Evolutionary conservation across 2,797 vertebrate genomes (phyloP).

Genomic region (Sebastes itinus): DNA sequence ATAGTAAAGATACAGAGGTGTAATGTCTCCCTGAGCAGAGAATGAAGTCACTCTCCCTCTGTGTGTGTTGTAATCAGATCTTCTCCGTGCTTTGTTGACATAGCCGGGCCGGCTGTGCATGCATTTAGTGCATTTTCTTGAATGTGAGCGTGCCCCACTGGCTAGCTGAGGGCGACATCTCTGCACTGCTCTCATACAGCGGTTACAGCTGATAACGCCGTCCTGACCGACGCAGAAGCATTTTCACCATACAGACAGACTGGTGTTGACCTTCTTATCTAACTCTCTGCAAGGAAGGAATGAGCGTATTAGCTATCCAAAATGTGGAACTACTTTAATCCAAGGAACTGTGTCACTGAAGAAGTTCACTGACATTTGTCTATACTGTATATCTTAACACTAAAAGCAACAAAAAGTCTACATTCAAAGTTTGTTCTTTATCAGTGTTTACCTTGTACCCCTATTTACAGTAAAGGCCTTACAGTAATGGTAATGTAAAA

Average conservation of each 20-base stretch:
- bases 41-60: too few relatives aligned
- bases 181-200: too few relatives aligned
- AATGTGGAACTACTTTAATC: background rate
- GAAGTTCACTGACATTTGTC: background rate
- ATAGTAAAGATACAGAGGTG: too few relatives aligned
- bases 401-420: background rate
- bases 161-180: too few relatives aligned
- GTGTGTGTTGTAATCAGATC: too few relatives aligned
- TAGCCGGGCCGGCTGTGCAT: too few relatives aligned
- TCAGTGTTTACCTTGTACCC: background rate
- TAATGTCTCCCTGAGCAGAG: too few relatives aligned
- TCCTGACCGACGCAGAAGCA: too few relatives aligned
- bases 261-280: background rate
- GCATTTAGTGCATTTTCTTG: too few relatives aligned
- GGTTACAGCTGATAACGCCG: too few relatives aligned
- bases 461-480: background rate
- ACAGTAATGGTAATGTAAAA: background rate
- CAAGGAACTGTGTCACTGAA: background rate
- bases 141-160: too few relatives aligned
- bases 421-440: background rate
- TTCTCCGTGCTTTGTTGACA: too few relatives aligned
- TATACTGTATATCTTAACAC: background rate
- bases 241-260: background rate
- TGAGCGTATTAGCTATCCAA: background rate
- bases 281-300: background rate